phyloP scores from a whole-genome alignment of 1,140 invertebrate species.

The Pararge aegeria region DNA sequence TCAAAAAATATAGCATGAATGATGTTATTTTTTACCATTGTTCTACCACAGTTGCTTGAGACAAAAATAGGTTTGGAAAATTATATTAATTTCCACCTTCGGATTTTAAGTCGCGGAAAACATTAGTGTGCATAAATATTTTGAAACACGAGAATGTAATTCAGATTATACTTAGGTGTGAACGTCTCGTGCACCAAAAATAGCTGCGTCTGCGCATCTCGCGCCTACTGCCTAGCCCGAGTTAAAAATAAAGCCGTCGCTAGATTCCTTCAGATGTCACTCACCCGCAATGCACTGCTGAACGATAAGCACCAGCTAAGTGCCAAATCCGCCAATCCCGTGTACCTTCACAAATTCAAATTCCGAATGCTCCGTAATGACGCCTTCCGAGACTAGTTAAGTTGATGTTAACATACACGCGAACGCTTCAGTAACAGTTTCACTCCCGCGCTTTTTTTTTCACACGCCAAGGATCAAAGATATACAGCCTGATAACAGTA shows the following conservation, averaged over 20 bases:
- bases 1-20: no score
- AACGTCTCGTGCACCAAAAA: slow-evolving; percentile 66
- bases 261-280: slow-evolving; percentile 62
- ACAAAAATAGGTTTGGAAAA: no score
- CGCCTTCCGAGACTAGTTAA: slow-evolving; percentile 34
- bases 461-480: slow-evolving; percentile 26
- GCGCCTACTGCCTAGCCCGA: slow-evolving; percentile 42
- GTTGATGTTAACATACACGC: slow-evolving; percentile 46
- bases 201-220: slow-evolving; percentile 62
- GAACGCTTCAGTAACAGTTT: slow-evolving; percentile 39
- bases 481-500: slow-evolving; percentile 12
- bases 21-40: no score
- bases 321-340: slow-evolving; percentile 49
- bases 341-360: slow-evolving; percentile 62
- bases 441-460: slow-evolving; percentile 45
- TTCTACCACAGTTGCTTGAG: no score
- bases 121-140: slow-evolving; percentile 12
- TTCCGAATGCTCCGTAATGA: slow-evolving; percentile 53
- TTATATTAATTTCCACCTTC: no score
- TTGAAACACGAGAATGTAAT: slow-evolving; percentile 62
- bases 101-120: no score
- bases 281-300: slow-evolving; percentile 57
- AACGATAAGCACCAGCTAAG: slow-evolving; percentile 37
- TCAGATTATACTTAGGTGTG: slow-evolving; percentile 52
- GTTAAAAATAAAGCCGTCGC: slow-evolving; percentile 66